Evolutionary conservation across 2,113 vertebrate species (phyloP), one percentile per base, ranked within the genome.

Genomic region (Pheucticus melanocephalus): DNA sequence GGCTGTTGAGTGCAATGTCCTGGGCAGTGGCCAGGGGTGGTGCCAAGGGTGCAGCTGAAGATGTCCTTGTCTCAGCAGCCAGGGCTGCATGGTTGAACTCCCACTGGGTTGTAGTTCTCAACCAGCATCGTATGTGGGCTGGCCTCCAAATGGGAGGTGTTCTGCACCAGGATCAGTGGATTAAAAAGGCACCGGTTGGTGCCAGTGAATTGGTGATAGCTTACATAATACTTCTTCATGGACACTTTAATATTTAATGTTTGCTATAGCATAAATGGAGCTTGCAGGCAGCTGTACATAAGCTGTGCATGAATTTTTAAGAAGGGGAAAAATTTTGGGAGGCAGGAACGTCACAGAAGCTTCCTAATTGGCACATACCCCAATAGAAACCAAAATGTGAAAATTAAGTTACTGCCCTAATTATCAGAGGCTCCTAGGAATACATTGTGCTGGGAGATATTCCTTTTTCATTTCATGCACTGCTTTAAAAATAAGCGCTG

Each of bases 351-450:
- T 90, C 79, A 77, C 60, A 87, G 89, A 92, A 90, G 79, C 50
- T 80, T 96, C 66, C 33, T 98, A 98, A 97, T 93, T 98, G 97
- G 97, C 94, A 97, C 94, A 94, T 86, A 97, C 80, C 95, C 95
- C 96, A 93, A 33, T 37, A 96, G 97, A 95, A 96, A 96, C 90
- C 69, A 79, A 90, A 94, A 96, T 68, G 92, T 82, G 91, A 97
- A 97, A 98, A 95, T 97, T 92, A 96, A 96, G 94, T 50, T 82
- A 54, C 95, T 98, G 97, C 86, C 94, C 97, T 98, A 96, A 96
- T 98, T 98, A 96, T 95, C 77, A 72, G 22, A 71, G 59, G 53
- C 96, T 97, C 96, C 54, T 23, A 96, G 97, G 96, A 96, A 97
- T 97, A 97, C 40, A 50, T 86, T 88, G 92, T 91, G 83, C 91